Base-by-base conservation (phyloP, 2,888 invertebrate genomes). In the Metalampra italica region DNA sequence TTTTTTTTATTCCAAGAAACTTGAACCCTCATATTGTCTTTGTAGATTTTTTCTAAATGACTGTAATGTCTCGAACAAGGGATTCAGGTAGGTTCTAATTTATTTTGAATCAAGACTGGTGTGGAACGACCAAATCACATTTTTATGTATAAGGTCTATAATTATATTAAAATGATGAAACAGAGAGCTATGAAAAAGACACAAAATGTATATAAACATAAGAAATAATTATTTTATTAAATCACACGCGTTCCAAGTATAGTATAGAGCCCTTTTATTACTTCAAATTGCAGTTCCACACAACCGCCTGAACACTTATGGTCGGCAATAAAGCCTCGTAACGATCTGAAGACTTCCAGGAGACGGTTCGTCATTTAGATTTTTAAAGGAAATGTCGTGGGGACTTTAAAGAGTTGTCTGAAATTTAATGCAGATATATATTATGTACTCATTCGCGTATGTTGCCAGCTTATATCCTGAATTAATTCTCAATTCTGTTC, bases 351-450 rank as follows among this genome's bases (percentile, higher is more conserved):
- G 58, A 70, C 73, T 70, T 74, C 62, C 50, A 50, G 47, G 54
- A 68, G 72, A 69, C 71, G 63, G 62, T 66, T 59, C 61, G 53
- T 66, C 60, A 55, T 63, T 66, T 57, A 59, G 56, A 66, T 66
- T 55, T 58, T 59, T 53, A 38, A 38, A 14, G 47, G 39, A 50
- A 47, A 47, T 46, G 47, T 32, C 40, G 55, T 50, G 29, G 43
- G 40, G 59, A 56, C 57, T 59, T 49, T 50, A 56, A 56, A 46
- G 47, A 13, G 49, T 45, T 41, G 8, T 37, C 15, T 15, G 9
- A 29, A 29, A 37, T 12, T 4, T 22, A 22, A 22, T 22, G 22
- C 5, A 22, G 22, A 22, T 22, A 12, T 37, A 11, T 12, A 12
- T n/a, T n/a, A n/a, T n/a, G n/a, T n/a, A n/a, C n/a, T n/a, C n/a